Percentiles rank a stretch among this genome's conserved stretches.
Conservation (phyloP, 30 jellyfish, hydroid and myxozoan genomes). For the Mastigias papua region DNA sequence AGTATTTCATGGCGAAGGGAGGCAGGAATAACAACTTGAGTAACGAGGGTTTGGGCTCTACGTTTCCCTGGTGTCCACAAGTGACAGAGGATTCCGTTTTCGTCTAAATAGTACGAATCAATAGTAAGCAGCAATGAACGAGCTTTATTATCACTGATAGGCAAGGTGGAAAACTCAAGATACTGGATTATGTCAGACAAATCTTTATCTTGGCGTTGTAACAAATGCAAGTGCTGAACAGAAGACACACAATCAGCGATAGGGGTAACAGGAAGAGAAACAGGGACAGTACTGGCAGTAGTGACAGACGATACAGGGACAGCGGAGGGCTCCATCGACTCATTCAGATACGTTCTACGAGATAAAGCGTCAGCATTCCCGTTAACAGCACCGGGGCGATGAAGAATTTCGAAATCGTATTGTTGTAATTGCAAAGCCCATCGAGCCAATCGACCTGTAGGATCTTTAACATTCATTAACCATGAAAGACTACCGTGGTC, state of each 20-base stretch:
- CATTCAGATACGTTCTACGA: not conserved
- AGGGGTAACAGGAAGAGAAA: not conserved
- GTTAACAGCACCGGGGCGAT: conserved; percentile 27
- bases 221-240: not conserved
- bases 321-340: not conserved
- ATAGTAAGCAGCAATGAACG: conserved; percentile 22
- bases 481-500: conserved; percentile 43
- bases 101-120: conserved; percentile 33
- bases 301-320: not conserved
- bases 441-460: conserved; percentile 16
- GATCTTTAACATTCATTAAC: conserved; percentile 52
- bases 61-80: conserved; percentile 63
- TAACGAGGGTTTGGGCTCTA: not conserved
- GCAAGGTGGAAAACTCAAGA: conserved; percentile 13
- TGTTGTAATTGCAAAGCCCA: conserved; percentile 35
- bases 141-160: conserved; percentile 4
- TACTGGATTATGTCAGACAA: conserved; percentile 9
- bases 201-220: conserved; percentile 36
- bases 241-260: not conserved
- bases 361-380: conserved; percentile 44
- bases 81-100: conserved; percentile 39
- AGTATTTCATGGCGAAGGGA: conserved; percentile 40
- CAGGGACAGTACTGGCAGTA: not conserved
- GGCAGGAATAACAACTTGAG: conserved; percentile 55
- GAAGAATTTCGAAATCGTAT: conserved; percentile 51